These are phyloP conservation scores for Oenanthe oenanthe DNA, from an alignment of 2,113 vertebrate genomes.

Conservation along the genomic window DNA sequence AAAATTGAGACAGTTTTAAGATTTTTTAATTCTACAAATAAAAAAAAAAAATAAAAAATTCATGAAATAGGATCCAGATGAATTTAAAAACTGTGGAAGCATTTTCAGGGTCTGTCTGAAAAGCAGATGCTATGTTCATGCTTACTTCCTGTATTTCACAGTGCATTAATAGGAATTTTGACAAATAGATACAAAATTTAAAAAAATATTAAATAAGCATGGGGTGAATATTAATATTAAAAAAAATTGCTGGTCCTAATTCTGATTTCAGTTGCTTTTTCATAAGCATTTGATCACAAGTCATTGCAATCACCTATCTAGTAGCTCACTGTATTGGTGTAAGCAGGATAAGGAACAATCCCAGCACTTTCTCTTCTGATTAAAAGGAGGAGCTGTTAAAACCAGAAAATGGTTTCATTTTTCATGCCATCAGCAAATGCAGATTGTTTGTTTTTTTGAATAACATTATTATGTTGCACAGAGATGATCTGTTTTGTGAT, in stretches of 20 bases:
- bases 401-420: background rate
- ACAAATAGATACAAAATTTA: background rate
- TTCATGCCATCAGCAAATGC: conserved; percentile 12
- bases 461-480: background rate
- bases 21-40: background rate
- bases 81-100: conserved; percentile 25
- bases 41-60: background rate
- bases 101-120: conserved; percentile 5
- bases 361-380: background rate
- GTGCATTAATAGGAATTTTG: background rate
- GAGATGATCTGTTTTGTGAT: conserved; percentile 3
- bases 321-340: background rate
- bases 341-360: background rate
- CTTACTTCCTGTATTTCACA: background rate
- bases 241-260: background rate
- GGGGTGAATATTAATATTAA: background rate
- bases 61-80: conserved; percentile 18
- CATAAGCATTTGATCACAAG: background rate
- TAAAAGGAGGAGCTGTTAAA: background rate
- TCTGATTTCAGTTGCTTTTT: background rate
- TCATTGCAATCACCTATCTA: background rate
- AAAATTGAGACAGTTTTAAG: background rate
- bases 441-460: conserved; percentile 19
- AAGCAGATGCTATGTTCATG: background rate
- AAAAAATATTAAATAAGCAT: background rate